These are phyloP conservation scores for Ornithorhynchus anatinus DNA, from an alignment of 2,113 vertebrate species.

Conservation along the genomic window DNA sequence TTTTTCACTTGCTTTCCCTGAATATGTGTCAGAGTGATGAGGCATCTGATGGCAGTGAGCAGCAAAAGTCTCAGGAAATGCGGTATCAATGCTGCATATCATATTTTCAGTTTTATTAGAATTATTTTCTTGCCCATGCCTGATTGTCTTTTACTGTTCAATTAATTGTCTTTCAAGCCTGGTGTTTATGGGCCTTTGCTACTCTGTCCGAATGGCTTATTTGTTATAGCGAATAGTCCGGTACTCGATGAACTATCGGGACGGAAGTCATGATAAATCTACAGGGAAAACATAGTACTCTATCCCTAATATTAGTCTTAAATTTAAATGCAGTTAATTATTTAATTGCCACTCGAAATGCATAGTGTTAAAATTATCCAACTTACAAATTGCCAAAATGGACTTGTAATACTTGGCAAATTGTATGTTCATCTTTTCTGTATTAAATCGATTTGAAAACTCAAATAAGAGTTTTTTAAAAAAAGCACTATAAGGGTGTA, in stretches of 20 bases:
- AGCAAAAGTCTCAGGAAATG: slow-evolving; percentile 31
- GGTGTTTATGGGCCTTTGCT: slow-evolving; percentile 36
- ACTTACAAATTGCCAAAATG: no score
- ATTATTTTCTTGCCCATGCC: slow-evolving; percentile 2
- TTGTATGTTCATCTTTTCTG: slow-evolving; percentile 24
- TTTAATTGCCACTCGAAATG: no score
- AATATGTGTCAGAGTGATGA: neutral
- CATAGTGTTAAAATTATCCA: no score
- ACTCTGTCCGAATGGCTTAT: slow-evolving; percentile 51
- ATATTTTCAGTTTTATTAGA: neutral
- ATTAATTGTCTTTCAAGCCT: slow-evolving; percentile 14
- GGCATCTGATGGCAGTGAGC: slow-evolving; percentile 57
- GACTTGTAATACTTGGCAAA: slow-evolving; percentile 58
- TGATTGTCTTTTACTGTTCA: slow-evolving; percentile 4
- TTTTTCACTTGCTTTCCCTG: neutral
- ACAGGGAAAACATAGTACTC: neutral
- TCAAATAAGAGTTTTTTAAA: slow-evolving; percentile 55
- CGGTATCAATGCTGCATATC: no score
- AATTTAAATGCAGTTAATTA: no score
- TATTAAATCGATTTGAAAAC: slow-evolving; percentile 38
- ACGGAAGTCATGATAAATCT: neutral
- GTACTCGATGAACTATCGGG: neutral
- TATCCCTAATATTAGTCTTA: slow-evolving; percentile 2
- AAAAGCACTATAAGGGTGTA: slow-evolving; percentile 21
- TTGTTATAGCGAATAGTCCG: slow-evolving; percentile 8